These are phyloP conservation scores for Hozukius guyotensis DNA, from an alignment of 2,797 vertebrate genomes.

Conservation along the genomic window DNA sequence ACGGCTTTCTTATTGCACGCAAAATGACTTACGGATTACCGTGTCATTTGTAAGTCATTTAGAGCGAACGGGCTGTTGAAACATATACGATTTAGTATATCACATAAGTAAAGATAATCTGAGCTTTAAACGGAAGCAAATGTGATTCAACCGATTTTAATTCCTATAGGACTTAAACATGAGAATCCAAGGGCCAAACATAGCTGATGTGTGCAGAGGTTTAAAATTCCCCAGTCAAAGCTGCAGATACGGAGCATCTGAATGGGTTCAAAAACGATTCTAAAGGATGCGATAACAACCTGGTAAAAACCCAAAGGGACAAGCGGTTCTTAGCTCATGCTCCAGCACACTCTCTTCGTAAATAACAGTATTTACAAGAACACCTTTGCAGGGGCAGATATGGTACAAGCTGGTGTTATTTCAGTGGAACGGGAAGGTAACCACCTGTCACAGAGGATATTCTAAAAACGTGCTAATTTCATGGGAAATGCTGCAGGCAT, in stretches of 20 bases:
- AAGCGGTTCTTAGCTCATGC: constrained; percentile 9
- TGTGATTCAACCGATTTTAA: background rate
- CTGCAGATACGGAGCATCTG: background rate
- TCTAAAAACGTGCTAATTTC: constrained; percentile 11
- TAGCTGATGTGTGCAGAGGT: background rate
- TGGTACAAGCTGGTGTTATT: background rate
- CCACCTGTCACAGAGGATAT: constrained; percentile 9
- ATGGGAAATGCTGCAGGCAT: background rate
- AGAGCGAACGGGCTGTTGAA: background rate
- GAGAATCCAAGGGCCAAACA: background rate
- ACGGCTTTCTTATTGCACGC: rapidly evolving
- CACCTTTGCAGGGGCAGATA: constrained; percentile 22
- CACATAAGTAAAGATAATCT: background rate
- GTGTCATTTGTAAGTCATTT: too few species aligned
- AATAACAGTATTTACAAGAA: constrained; percentile 23
- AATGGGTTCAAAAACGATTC: constrained; percentile 13
- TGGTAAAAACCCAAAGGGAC: constrained; percentile 13
- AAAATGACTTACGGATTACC: too few species aligned
- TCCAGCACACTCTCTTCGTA: background rate
- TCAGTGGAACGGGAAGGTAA: background rate
- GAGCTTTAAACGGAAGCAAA: background rate
- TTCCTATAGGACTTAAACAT: background rate
- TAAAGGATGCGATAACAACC: constrained; percentile 26
- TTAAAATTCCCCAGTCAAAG: background rate
- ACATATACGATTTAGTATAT: background rate